Conservation (phyloP, 2,888 invertebrate genomes). For the Pheosia tremula region DNA sequence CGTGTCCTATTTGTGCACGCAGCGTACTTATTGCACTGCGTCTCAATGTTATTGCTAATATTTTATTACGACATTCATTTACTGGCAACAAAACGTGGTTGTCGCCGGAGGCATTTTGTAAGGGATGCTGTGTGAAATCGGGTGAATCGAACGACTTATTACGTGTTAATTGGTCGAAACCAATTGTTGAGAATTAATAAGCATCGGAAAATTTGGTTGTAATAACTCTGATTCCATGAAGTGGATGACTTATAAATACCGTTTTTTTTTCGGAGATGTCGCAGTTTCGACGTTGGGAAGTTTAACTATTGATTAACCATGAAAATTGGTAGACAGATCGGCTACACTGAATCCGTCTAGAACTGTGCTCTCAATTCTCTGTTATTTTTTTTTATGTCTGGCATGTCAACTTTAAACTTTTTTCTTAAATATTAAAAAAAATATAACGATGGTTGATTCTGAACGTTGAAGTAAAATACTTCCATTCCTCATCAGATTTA, state of each 20-base stretch:
- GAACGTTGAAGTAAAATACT: background rate
- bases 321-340: constrained; percentile 1
- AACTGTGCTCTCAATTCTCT: background rate
- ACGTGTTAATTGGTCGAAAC: background rate
- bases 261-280: constrained; percentile 1
- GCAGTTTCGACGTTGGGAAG: background rate
- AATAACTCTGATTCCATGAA: background rate
- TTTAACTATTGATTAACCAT: background rate
- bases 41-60: constrained; percentile 21
- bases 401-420: background rate
- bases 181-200: background rate
- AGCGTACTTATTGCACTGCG: constrained; percentile 27
- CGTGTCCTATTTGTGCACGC: constrained; percentile 37
- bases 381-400: background rate
- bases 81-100: constrained; percentile 27
- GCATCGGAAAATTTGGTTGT: background rate
- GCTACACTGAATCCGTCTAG: background rate
- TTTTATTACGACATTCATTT: constrained; percentile 19
- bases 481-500: background rate
- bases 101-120: constrained; percentile 3
- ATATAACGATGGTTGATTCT: too few relatives aligned
- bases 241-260: background rate
- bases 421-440: background rate
- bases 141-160: constrained; percentile 12
- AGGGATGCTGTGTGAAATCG: constrained; percentile 22